Evolutionary conservation across 2,797 vertebrate genomes (phyloP).

Genomic region (Sebastes minor): DNA sequence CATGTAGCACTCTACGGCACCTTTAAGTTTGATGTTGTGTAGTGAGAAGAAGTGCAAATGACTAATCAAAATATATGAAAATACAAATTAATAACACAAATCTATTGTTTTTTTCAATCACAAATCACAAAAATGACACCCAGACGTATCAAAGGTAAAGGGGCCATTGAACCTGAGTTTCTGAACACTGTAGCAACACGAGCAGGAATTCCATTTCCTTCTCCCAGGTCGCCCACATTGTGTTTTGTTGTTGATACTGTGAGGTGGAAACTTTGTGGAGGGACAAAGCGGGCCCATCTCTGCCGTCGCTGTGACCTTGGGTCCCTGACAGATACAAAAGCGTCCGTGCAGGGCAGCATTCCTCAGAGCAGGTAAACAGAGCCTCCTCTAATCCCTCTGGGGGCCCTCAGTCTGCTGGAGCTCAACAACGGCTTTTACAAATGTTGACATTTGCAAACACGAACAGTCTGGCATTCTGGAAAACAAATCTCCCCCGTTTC

Average conservation of each 20-base stretch:
- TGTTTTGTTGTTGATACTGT: slow-evolving; percentile 82
- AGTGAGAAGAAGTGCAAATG: not conserved
- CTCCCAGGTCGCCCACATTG: slow-evolving; percentile 77
- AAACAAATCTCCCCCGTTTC: slow-evolving; percentile 68
- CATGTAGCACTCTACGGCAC: not conserved
- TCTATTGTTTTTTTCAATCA: not conserved
- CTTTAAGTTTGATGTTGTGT: no score
- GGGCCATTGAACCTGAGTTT: slow-evolving; percentile 53
- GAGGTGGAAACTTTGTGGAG: slow-evolving; percentile 77
- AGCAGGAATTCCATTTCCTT: slow-evolving; percentile 82
- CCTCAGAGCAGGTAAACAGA: slow-evolving; percentile 86
- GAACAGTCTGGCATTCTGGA: slow-evolving; percentile 73
- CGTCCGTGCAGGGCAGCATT: slow-evolving; percentile 79
- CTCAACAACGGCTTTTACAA: slow-evolving; percentile 81
- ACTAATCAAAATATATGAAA: not conserved
- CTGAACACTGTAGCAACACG: slow-evolving; percentile 83
- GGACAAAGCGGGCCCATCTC: slow-evolving; percentile 79
- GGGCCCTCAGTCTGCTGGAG: slow-evolving; percentile 77
- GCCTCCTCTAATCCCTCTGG: slow-evolving; percentile 78
- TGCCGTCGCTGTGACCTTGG: slow-evolving; percentile 78
- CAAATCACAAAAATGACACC: slow-evolving; percentile 6
- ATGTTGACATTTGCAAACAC: slow-evolving; percentile 83
- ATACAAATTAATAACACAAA: not conserved
- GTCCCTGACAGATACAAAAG: slow-evolving; percentile 84
- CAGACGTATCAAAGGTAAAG: slow-evolving; percentile 37